Conservation (phyloP, 2,888 invertebrate species). For the Augochlorella aurata region DNA sequence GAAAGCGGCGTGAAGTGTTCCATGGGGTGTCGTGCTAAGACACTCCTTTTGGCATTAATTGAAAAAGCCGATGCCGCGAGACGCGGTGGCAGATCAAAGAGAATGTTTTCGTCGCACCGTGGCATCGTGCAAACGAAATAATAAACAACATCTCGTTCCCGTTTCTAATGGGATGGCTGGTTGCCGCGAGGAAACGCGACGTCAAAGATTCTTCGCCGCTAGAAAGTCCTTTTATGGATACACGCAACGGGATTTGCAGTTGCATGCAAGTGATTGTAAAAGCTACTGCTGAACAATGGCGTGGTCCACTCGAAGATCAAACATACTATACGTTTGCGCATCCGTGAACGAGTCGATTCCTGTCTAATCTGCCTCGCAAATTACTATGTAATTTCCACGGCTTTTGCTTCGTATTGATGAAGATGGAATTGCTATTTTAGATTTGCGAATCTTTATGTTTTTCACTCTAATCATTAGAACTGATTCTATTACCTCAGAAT, state of each 20-base stretch:
- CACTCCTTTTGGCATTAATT: conserved; percentile 74
- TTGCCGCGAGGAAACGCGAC: conserved; percentile 34
- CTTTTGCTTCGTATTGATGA: not conserved
- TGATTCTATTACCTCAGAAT: too few relatives aligned
- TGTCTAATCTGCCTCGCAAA: not conserved
- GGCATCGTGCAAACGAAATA: conserved; percentile 71
- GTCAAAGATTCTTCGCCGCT: conserved; percentile 51
- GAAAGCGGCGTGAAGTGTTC: conserved; percentile 58
- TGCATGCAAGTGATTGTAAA: conserved; percentile 7
- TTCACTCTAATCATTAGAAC: too few relatives aligned
- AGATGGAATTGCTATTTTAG: not conserved
- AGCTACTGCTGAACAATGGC: not conserved
- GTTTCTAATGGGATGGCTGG: conserved; percentile 67
- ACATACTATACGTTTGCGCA: not conserved
- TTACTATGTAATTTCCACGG: not conserved
- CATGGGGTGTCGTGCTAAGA: conserved; percentile 61
- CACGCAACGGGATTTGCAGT: conserved; percentile 13
- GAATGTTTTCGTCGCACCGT: conserved; percentile 64
- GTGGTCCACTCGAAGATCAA: not conserved
- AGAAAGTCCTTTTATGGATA: conserved; percentile 28
- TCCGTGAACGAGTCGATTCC: not conserved
- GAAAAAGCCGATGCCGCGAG: conserved; percentile 72
- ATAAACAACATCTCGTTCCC: conserved; percentile 65
- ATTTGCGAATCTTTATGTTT: too few relatives aligned
- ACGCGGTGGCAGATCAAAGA: conserved; percentile 71